Conservation (phyloP, 1,140 invertebrate species). For the Leguminivora glycinivorella region DNA sequence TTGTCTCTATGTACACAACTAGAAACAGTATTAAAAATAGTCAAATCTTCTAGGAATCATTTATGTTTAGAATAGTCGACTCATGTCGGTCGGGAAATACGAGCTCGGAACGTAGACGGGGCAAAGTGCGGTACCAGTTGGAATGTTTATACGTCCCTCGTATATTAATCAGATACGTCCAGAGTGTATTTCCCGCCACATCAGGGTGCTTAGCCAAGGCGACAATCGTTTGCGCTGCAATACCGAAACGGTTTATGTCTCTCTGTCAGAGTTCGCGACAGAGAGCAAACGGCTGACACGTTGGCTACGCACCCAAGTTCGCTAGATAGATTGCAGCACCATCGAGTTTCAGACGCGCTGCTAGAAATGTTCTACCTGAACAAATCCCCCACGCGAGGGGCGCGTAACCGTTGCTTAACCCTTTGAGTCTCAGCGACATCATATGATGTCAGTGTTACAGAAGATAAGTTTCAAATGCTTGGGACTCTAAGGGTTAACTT, state of each 20-base stretch:
- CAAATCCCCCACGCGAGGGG: not conserved
- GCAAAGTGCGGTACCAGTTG: slow-evolving; percentile 38
- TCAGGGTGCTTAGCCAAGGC: no score
- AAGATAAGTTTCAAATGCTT: no score
- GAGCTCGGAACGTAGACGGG: slow-evolving; percentile 33
- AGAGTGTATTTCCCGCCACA: not conserved
- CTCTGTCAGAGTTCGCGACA: no score
- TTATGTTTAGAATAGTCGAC: slow-evolving; percentile 41
- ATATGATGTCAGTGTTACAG: no score
- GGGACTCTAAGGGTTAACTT: not conserved
- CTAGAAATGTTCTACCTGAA: no score
- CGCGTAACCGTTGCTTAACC: not conserved
- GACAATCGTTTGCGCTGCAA: no score
- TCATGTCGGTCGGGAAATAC: slow-evolving; percentile 47
- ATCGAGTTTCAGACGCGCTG: no score
- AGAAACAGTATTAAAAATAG: slow-evolving; percentile 77
- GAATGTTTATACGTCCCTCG: not conserved
- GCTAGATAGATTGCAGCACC: no score
- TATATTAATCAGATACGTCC: not conserved
- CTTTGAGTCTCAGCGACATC: no score
- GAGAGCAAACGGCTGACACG: no score
- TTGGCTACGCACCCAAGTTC: no score
- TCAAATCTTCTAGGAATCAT: slow-evolving; percentile 73
- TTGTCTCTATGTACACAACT: slow-evolving; percentile 71
- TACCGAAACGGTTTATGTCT: no score